These are phyloP conservation scores for Lasioglossum figueresi DNA, from an alignment of 2,888 invertebrate species.

Conservation along the genomic window DNA sequence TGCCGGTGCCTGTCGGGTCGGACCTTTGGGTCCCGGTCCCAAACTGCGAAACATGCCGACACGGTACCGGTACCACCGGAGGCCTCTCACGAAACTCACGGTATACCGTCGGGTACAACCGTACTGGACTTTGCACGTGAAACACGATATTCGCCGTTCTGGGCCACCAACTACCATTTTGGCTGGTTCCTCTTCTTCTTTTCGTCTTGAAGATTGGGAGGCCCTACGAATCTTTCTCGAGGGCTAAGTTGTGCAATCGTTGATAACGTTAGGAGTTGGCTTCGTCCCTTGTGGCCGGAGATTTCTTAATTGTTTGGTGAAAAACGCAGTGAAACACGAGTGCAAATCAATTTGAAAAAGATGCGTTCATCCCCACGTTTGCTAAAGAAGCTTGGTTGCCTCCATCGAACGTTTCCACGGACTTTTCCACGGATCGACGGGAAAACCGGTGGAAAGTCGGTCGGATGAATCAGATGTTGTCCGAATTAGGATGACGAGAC, in stretches of 20 bases:
- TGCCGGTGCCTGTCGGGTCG: constrained; percentile 72
- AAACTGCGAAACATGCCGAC: constrained; percentile 74
- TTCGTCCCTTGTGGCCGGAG: not conserved
- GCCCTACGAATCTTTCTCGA: not conserved
- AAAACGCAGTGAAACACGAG: no score
- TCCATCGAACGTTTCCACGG: constrained; percentile 1
- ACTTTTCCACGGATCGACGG: not conserved
- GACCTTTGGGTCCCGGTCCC: constrained; percentile 71
- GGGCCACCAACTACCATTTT: constrained; percentile 53
- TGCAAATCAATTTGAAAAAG: no score
- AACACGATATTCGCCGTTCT: constrained; percentile 68
- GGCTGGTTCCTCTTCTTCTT: not conserved
- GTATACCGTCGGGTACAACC: constrained; percentile 20
- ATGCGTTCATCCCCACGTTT: no score
- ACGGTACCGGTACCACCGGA: constrained; percentile 64
- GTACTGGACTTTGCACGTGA: constrained; percentile 60
- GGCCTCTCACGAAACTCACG: constrained; percentile 67
- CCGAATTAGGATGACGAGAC: constrained; percentile 56
- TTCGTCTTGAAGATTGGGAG: not conserved
- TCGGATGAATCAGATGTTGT: constrained; percentile 47
- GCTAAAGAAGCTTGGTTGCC: not conserved
- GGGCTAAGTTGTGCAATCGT: not conserved
- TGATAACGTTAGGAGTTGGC: not conserved
- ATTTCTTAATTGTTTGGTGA: no score
- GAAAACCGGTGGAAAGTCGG: constrained; percentile 52